Conservation (phyloP, 1,140 invertebrate species). For the Ditylenchus dipsaci region DNA sequence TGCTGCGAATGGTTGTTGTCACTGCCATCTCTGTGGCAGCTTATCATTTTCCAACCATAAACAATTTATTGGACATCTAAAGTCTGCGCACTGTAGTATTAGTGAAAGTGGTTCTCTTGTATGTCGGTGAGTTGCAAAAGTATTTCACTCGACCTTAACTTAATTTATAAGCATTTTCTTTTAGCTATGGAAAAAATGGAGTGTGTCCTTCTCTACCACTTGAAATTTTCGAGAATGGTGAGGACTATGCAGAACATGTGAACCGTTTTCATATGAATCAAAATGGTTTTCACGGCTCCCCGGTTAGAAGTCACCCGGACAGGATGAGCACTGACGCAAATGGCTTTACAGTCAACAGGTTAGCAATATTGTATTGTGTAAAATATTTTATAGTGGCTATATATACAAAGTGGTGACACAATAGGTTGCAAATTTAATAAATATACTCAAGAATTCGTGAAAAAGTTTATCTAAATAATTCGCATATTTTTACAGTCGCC, state of each 20-base stretch:
- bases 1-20: neutral
- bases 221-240: constrained; percentile 72
- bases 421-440: too few relatives aligned
- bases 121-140: neutral
- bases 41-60: neutral
- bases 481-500: too few relatives aligned
- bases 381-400: neutral
- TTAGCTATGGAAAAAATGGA: constrained; percentile 76
- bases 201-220: constrained; percentile 78
- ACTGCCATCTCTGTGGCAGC: neutral
- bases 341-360: constrained; percentile 30
- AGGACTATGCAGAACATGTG: constrained; percentile 81
- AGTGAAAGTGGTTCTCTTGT: neutral
- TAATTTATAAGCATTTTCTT: too few relatives aligned
- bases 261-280: constrained; percentile 63
- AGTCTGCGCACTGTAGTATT: neutral
- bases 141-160: too few relatives aligned
- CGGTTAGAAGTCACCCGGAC: neutral
- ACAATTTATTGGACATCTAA: neutral
- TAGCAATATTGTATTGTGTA: neutral
- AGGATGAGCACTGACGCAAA: neutral
- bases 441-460: too few relatives aligned
- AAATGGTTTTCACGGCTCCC: neutral
- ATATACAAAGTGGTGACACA: too few relatives aligned
- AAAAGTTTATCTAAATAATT: too few relatives aligned